Evolutionary conservation across 2,113 vertebrate species (phyloP), one percentile per base, ranked within the genome.

Genomic region (Amphilophus citrinellus): DNA sequence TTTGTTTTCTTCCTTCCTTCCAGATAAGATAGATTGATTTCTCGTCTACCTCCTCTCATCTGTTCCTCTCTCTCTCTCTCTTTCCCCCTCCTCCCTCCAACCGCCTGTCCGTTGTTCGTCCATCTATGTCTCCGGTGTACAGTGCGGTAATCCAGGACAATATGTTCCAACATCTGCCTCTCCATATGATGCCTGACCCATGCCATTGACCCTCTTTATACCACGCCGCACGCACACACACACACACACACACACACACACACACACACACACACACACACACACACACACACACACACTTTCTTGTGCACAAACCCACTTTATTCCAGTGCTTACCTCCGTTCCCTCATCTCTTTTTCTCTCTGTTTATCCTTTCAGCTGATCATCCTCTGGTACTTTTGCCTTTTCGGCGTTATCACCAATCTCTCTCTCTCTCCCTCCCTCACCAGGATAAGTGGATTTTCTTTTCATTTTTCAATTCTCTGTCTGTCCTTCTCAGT

Each of bases 141-240:
- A 61, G 87, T 90, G 93, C 82, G 92, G 92, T 96, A 97, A 96
- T 96, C 97, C 93, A 88, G 95, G 93, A 95, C 97, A 98, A 97
- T 98, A 97, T 98, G 97, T 95, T 98, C 94, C 88, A 97, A 97
- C 97, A 98, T 98, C 97, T 98, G 98, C 96, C 96, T 97, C 96
- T 93, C 96, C 96, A 91, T 96, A 97, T 97, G 97, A 99, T 96
- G 96, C 93, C 95, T 84, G 91, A 97, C 96, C 97, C 93, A 76
- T 84, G 83, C 93, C 87, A 96, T 89, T 96, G 96, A 97, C 97
- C 97, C 97, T 97, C 96, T 97, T 96, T 95, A 96, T 93, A 94
- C 95, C 88, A 35, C 32, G 22, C 56, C 63, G 56, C 79, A 77
- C 83, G 83, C 63, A 32, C 80, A 73, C 65, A 14, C 79, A 66